Evolutionary conservation across 2,113 vertebrate genomes (phyloP).

Genomic region (Microcebus murinus): DNA sequence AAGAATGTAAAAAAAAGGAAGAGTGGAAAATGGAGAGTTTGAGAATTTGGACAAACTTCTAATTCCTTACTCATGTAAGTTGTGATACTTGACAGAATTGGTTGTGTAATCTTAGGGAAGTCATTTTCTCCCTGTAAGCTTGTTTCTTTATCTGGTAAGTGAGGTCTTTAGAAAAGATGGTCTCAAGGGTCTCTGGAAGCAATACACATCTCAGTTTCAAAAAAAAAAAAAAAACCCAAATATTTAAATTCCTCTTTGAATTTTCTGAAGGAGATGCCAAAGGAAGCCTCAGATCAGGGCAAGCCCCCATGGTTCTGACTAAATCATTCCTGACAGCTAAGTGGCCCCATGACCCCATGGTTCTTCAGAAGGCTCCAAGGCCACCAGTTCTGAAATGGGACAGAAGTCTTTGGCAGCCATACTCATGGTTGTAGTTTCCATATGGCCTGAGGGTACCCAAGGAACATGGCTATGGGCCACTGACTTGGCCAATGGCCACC

Average conservation of each 20-base stretch:
- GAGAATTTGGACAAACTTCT: not conserved
- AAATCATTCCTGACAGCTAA: not conserved
- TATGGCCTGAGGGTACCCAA: not conserved
- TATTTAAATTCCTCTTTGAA: conserved; percentile 44
- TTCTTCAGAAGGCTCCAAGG: not conserved
- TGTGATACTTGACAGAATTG: not conserved
- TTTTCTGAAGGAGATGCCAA: conserved; percentile 14
- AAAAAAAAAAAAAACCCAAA: not conserved
- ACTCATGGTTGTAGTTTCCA: not conserved
- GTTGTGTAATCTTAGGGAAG: not conserved
- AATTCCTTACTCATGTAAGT: not conserved
- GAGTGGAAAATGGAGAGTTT: not conserved
- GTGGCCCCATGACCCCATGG: not conserved
- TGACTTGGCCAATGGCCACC: not conserved
- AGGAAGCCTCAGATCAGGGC: not conserved
- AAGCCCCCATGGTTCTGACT: not conserved
- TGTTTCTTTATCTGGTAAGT: conserved; percentile 17
- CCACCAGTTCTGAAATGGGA: not conserved
- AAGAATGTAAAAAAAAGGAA: conserved; percentile 25
- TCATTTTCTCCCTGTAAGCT: not conserved
- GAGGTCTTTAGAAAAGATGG: not conserved
- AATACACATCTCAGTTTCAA: not conserved
- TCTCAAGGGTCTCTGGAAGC: not conserved
- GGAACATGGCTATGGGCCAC: not conserved
- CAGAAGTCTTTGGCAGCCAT: not conserved